phyloP scores from a whole-genome alignment of 2,888 invertebrate species.

The Furcula furcula region DNA sequence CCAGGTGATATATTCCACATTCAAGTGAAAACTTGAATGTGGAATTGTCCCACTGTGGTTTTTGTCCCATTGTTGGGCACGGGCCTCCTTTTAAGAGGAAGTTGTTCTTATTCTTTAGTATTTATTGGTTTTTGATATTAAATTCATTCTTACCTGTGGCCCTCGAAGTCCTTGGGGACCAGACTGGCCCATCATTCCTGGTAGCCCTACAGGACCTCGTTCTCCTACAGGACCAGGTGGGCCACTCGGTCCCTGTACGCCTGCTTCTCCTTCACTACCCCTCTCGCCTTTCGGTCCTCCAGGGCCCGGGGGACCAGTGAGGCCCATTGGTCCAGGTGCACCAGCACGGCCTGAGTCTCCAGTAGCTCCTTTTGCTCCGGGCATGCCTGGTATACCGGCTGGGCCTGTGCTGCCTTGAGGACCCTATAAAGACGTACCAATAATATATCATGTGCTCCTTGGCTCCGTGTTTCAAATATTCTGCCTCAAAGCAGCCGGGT shows the following conservation, averaged over 20 bases:
- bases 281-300: conserved; percentile 90
- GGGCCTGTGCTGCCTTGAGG: conserved; percentile 86
- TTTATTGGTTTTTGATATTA: conserved; percentile 11
- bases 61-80: too few relatives aligned
- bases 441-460: too few relatives aligned
- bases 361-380: conserved; percentile 85
- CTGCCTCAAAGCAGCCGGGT: too few relatives aligned
- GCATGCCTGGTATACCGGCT: conserved; percentile 85
- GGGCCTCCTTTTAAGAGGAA: too few relatives aligned
- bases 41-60: too few relatives aligned
- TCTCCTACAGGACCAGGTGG: conserved; percentile 86
- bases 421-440: conserved; percentile 73
- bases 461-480: too few relatives aligned
- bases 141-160: conserved; percentile 64
- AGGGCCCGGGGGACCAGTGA: conserved; percentile 86
- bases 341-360: conserved; percentile 88
- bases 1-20: too few relatives aligned
- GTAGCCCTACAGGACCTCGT: conserved; percentile 82
- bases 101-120: neutral
- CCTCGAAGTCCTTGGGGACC: conserved; percentile 86
- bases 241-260: conserved; percentile 86
- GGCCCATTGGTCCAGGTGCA: conserved; percentile 84
- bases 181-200: conserved; percentile 84
- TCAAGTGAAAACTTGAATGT: too few relatives aligned
- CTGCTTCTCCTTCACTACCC: conserved; percentile 85